Evolutionary conservation across 2,888 invertebrate species (phyloP), one percentile per base, ranked within the genome.

Genomic region (Diaphora mendica): DNA sequence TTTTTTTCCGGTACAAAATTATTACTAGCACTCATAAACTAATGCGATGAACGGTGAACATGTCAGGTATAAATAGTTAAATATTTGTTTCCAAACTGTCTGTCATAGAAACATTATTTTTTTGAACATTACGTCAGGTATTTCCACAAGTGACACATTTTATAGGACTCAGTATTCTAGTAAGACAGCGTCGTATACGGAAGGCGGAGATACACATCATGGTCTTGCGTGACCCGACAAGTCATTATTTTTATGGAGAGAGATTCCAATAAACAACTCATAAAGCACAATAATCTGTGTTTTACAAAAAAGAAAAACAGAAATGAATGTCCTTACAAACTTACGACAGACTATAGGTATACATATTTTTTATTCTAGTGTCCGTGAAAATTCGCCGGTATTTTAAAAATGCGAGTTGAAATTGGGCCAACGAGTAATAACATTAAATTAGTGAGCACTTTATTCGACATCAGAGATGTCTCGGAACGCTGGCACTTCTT

Each of bases 401-500:
- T 65, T 65, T 17, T 4, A 66, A 66, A 66, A 42, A 66, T 8
- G 59, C 26, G 26, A n/a, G 59, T 59, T 59, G 59, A 59, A 59
- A 26, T 39, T 66, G 42, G 26, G 26, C 9, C 42, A 23, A 66
- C 17, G 26, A 42, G 42, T 44, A 66, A 26, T n/a, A 65, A 65
- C 65, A 66, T 42, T 65, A 42, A 42, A 44, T 44, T 26, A 30
- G 20, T 30, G 13, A 20, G 20, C 44, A 48, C 26, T 67, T 67
- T 67, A 67, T 67, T 67, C 23, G 11, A 67, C 67, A 67, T 48
- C 23, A 48, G 67, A 48, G 23, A 67, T 13, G 67, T 33, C 33
- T 48, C 44, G 48, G 44, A 48, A 48, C 23, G 48, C 48, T 48
- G 48, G 33, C 30, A 48, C 11, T 48, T 67, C 44, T 67, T 33